These are phyloP conservation scores for Apodemia hepburni DNA, from an alignment of 2,888 invertebrate genomes.

Conservation along the genomic window DNA sequence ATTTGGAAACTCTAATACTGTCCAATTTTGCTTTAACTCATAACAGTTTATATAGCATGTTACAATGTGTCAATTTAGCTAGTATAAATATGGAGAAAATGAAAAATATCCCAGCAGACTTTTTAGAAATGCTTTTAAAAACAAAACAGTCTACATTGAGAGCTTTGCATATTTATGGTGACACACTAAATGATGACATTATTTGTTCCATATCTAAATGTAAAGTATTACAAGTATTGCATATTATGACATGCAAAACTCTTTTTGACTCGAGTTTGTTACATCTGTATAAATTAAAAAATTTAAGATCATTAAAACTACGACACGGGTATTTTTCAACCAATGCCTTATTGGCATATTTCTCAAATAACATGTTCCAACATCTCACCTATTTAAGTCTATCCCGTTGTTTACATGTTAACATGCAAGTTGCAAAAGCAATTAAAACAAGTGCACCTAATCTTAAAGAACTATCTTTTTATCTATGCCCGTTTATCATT, in stretches of 20 bases:
- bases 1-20: constrained; percentile 65
- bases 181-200: constrained; percentile 73
- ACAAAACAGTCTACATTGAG: constrained; percentile 61
- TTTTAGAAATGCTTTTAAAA: constrained; percentile 64
- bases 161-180: constrained; percentile 73
- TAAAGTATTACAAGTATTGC: constrained; percentile 61
- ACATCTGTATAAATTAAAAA: constrained; percentile 65
- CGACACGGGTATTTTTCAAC: constrained; percentile 77
- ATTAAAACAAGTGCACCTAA: constrained; percentile 73
- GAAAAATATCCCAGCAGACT: constrained; percentile 75
- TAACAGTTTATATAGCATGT: constrained; percentile 69
- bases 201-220: constrained; percentile 67
- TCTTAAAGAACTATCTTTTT: constrained; percentile 71
- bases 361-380: constrained; percentile 70
- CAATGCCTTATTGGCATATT: constrained; percentile 68
- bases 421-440: constrained; percentile 69
- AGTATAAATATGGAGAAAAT: constrained; percentile 78
- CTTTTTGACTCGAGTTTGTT: constrained; percentile 73
- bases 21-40: constrained; percentile 75
- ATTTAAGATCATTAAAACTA: constrained; percentile 69
- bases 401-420: constrained; percentile 71
- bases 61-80: constrained; percentile 66
- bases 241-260: constrained; percentile 76
- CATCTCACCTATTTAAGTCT: constrained; percentile 68
- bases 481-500: constrained; percentile 72